Percentiles rank a stretch among this genome's conserved stretches.
Evolutionary conservation across 2,888 invertebrate genomes (phyloP).

Genomic region (Acanthosoma haemorrhoidale): DNA sequence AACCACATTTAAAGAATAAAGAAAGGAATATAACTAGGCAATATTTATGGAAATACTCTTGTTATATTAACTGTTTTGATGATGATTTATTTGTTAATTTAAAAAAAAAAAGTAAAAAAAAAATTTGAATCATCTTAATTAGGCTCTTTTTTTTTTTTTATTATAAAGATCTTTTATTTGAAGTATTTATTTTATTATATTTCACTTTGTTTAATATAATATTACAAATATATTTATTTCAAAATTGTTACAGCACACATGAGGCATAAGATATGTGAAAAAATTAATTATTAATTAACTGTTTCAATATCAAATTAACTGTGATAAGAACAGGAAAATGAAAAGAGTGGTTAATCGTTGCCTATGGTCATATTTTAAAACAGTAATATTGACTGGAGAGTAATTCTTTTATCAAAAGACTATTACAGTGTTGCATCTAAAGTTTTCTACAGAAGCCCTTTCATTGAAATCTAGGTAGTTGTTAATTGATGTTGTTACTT

Average conservation of each 20-base stretch:
- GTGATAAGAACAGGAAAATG: conserved; percentile 32
- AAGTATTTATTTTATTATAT: neutral
- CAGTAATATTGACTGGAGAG: neutral
- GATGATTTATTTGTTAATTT: conserved; percentile 17
- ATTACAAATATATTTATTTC: neutral
- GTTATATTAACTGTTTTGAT: conserved; percentile 17
- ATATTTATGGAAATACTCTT: conserved; percentile 29
- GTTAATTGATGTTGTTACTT: neutral
- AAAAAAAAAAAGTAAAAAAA: neutral
- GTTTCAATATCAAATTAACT: conserved; percentile 36
- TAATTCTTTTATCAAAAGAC: conserved; percentile 1
- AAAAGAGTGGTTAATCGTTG: neutral
- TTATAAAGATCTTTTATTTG: neutral
- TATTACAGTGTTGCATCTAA: neutral
- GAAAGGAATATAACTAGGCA: conserved; percentile 29
- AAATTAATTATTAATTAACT: conserved; percentile 4
- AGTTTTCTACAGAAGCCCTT: conserved; percentile 6
- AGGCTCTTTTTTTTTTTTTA: neutral
- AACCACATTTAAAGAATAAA: conserved; percentile 27
- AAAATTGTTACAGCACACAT: neutral
- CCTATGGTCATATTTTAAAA: conserved; percentile 22
- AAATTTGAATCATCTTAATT: neutral
- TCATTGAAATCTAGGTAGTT: neutral
- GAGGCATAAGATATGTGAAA: neutral
- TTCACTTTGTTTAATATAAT: neutral